A percentile compares a stretch with the other conserved stretches of the same genome.
These are phyloP conservation scores for Semnornis frantzii DNA, from an alignment of 2,113 vertebrate genomes.

Conservation along the genomic window DNA sequence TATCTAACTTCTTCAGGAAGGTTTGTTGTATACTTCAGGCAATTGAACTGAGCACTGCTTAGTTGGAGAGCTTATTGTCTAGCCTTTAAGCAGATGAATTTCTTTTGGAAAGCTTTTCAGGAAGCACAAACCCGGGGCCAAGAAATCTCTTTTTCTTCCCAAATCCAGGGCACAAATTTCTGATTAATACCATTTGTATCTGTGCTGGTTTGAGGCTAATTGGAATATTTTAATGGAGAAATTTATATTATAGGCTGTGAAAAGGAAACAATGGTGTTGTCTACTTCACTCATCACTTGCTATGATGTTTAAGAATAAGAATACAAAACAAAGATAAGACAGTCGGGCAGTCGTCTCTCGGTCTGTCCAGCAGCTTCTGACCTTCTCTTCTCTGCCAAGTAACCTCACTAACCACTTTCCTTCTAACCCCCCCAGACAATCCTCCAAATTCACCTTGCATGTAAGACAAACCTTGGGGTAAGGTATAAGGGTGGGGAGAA, in stretches of 20 bases:
- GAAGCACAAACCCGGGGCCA: not conserved
- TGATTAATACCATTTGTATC: not conserved
- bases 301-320: no score
- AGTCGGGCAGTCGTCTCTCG: no score
- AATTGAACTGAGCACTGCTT: not conserved
- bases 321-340: no score
- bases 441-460: not conserved
- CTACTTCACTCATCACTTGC: no score
- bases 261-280: no score
- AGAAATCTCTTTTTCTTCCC: not conserved
- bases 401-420: no score
- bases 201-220: no score
- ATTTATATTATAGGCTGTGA: no score
- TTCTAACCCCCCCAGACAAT: no score
- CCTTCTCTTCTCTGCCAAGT: not conserved
- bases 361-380: not conserved
- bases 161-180: not conserved
- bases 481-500: no score
- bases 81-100: not conserved
- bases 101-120: not conserved
- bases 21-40: not conserved
- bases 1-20: not conserved
- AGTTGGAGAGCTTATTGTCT: not conserved
- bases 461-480: no score
- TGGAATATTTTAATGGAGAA: no score